Evolutionary conservation across 1,140 invertebrate species (phyloP).

Genomic region (Hylaeus anthracinus): DNA sequence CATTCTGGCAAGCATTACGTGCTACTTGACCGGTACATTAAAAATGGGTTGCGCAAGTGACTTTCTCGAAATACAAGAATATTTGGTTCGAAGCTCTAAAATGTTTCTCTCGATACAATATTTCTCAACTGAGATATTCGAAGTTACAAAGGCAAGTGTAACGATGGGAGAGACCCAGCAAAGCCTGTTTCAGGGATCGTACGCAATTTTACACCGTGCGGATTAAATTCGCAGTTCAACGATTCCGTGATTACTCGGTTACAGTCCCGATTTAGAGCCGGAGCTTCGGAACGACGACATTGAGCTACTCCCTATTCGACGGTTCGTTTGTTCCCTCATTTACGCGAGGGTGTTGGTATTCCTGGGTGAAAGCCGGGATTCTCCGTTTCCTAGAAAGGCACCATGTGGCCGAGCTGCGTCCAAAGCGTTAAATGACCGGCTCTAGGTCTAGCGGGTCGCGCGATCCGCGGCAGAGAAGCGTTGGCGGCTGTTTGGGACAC

Average conservation of each 20-base stretch:
- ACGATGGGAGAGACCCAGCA: too few species aligned
- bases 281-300: constrained; percentile 10
- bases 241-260: neutral
- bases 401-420: neutral
- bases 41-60: too few species aligned
- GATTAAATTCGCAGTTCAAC: too few species aligned
- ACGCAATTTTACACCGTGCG: too few species aligned
- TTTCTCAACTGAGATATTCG: too few species aligned
- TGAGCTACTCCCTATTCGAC: constrained; percentile 22
- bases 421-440: constrained; percentile 14
- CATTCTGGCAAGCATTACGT: too few species aligned
- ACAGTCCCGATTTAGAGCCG: neutral
- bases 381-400: constrained; percentile 26
- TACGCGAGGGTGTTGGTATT: neutral
- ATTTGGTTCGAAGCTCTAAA: too few species aligned
- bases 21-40: neutral
- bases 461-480: constrained; percentile 35
- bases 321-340: neutral
- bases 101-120: too few species aligned
- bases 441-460: constrained; percentile 39
- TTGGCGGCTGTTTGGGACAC: constrained; percentile 54
- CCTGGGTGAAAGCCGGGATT: neutral
- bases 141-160: too few species aligned
- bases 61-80: too few species aligned
- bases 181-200: too few species aligned